phyloP scores from a whole-genome alignment of 1,140 invertebrate species.

The Mesaphorura yosii region DNA sequence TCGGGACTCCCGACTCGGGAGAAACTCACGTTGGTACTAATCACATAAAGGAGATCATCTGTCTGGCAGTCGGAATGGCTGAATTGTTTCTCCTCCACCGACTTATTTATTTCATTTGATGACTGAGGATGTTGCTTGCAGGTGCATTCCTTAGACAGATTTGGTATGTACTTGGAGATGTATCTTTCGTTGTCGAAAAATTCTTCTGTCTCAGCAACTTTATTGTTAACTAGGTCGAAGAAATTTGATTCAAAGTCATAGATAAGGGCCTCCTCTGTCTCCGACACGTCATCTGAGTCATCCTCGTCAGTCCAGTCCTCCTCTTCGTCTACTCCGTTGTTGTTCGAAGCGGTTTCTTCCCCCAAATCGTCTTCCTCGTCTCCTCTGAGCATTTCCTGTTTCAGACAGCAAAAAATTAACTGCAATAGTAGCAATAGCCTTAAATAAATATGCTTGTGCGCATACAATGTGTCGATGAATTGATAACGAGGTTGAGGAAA shows the following conservation, averaged over 20 bases:
- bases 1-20: not conserved
- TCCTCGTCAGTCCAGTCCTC: conserved; percentile 36
- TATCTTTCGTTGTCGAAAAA: conserved; percentile 15
- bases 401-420: too few species aligned
- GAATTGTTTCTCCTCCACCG: not conserved
- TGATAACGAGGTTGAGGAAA: too few species aligned
- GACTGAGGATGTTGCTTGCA: not conserved
- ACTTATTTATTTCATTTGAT: not conserved
- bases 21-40: not conserved
- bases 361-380: too few species aligned
- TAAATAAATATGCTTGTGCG: too few species aligned
- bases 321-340: too few species aligned
- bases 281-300: conserved; percentile 25
- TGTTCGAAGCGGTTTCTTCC: too few species aligned
- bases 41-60: not conserved
- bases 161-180: not conserved
- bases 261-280: conserved; percentile 10
- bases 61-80: not conserved
- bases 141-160: not conserved
- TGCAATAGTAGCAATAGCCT: too few species aligned
- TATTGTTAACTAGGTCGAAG: conserved; percentile 7
- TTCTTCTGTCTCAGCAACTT: conserved; percentile 12
- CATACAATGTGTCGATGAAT: too few species aligned
- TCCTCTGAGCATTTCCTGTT: too few species aligned
- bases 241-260: conserved; percentile 14